A percentile compares a stretch with the other conserved stretches of the same genome.
These are phyloP conservation scores for Danaus melanippus DNA, from an alignment of 1,140 invertebrate genomes.

Conservation along the genomic window DNA sequence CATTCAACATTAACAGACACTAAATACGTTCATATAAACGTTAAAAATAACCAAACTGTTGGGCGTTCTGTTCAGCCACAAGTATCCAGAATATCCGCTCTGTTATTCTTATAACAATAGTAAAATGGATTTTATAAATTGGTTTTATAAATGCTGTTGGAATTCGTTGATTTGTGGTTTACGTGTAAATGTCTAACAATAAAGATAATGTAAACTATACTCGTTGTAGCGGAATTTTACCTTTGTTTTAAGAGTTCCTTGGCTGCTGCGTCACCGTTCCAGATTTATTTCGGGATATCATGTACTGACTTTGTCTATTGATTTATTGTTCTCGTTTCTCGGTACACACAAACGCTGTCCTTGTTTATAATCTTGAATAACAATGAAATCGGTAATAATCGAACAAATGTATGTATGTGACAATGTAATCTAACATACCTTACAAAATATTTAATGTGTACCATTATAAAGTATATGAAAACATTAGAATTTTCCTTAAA, in stretches of 20 bases:
- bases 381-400: constrained; percentile 3
- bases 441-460: neutral
- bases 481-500: neutral
- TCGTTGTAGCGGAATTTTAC: constrained; percentile 13
- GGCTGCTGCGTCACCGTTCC: constrained; percentile 16
- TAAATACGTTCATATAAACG: too few species aligned
- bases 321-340: constrained; percentile 13
- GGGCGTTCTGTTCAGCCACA: too few species aligned
- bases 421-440: constrained; percentile 4
- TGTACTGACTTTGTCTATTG: constrained; percentile 13
- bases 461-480: neutral
- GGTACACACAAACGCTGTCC: constrained; percentile 8
- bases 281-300: constrained; percentile 13
- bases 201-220: constrained; percentile 15
- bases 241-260: constrained; percentile 18
- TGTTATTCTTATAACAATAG: constrained; percentile 13
- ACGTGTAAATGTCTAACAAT: constrained; percentile 10
- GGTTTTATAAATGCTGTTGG: constrained; percentile 9
- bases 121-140: constrained; percentile 10
- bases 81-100: constrained; percentile 1
- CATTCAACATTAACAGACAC: too few species aligned
- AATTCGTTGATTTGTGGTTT: constrained; percentile 11
- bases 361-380: constrained; percentile 10
- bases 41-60: too few species aligned
- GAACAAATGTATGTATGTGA: neutral